Conservation (phyloP, 1,140 invertebrate species). For the Epicauta chinensis region DNA sequence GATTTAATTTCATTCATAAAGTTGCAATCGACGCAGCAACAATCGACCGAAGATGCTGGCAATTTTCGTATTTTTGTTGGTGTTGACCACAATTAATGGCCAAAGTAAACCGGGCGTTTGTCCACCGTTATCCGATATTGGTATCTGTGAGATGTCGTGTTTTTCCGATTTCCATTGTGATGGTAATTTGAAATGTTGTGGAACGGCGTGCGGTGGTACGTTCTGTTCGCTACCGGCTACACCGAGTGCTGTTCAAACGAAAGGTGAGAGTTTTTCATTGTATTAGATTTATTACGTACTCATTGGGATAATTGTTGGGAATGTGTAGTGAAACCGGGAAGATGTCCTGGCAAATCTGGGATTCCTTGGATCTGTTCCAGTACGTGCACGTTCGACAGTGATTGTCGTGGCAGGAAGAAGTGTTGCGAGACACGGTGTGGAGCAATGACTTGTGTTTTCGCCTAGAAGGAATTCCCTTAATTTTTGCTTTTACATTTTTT, state of each 20-base stretch:
- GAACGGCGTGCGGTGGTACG: conserved; percentile 17
- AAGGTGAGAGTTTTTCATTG: not conserved
- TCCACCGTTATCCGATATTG: conserved; percentile 7
- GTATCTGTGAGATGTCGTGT: conserved; percentile 11
- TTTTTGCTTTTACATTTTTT: too few species aligned
- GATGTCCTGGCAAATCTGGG: conserved; percentile 46
- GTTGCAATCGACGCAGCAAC: too few species aligned
- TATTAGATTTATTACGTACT: too few species aligned
- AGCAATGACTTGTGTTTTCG: conserved; percentile 49
- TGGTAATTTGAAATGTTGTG: conserved; percentile 17
- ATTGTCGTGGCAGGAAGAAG: conserved; percentile 49
- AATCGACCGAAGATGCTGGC: too few species aligned
- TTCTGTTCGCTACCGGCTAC: conserved; percentile 11
- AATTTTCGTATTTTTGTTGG: too few species aligned
- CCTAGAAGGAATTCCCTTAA: conserved; percentile 20
- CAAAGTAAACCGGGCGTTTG: conserved; percentile 15
- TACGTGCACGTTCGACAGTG: conserved; percentile 49
- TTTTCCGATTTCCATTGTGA: conserved; percentile 14
- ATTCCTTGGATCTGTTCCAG: conserved; percentile 55
- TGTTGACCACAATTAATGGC: too few species aligned
- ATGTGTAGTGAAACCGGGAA: conserved; percentile 46
- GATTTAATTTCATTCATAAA: too few species aligned
- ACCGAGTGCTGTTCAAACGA: not conserved
- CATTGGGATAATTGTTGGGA: too few species aligned
- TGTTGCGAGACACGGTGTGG: conserved; percentile 57